phyloP scores from a whole-genome alignment of 2,113 vertebrate species.

The Thalassarche chlororhynchos region DNA sequence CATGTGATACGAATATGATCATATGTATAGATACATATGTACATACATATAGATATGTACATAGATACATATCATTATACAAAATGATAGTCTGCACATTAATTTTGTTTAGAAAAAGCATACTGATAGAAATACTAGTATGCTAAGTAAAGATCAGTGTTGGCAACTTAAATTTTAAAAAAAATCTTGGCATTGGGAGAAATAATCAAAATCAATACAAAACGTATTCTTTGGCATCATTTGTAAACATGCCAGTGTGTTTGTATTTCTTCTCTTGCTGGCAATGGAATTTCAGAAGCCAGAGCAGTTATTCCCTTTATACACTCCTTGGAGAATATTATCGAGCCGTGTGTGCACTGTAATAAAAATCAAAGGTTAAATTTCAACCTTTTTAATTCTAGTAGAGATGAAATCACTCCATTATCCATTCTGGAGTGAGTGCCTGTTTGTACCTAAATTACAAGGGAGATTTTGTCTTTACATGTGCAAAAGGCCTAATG shows the following conservation, averaged over 20 bases:
- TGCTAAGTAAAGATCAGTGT: neutral
- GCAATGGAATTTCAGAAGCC: neutral
- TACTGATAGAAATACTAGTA: neutral
- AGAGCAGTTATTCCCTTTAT: neutral
- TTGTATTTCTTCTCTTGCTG: neutral
- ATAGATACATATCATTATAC: neutral
- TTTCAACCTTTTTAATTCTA: neutral
- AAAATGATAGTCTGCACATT: neutral
- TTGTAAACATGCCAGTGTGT: neutral
- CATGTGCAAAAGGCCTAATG: neutral
- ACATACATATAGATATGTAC: neutral
- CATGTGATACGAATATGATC: neutral
- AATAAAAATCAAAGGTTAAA: neutral
- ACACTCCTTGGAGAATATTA: neutral
- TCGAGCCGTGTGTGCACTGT: neutral
- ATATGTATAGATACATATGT: neutral
- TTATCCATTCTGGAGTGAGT: neutral
- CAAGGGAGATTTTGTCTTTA: neutral
- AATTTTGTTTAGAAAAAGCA: neutral
- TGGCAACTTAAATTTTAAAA: neutral
- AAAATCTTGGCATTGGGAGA: neutral
- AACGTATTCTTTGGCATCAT: neutral
- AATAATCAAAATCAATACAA: neutral
- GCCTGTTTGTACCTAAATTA: neutral
- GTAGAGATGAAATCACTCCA: neutral